These are phyloP conservation scores for Saxicola maurus DNA, from an alignment of 2,797 vertebrate species.

Conservation along the genomic window DNA sequence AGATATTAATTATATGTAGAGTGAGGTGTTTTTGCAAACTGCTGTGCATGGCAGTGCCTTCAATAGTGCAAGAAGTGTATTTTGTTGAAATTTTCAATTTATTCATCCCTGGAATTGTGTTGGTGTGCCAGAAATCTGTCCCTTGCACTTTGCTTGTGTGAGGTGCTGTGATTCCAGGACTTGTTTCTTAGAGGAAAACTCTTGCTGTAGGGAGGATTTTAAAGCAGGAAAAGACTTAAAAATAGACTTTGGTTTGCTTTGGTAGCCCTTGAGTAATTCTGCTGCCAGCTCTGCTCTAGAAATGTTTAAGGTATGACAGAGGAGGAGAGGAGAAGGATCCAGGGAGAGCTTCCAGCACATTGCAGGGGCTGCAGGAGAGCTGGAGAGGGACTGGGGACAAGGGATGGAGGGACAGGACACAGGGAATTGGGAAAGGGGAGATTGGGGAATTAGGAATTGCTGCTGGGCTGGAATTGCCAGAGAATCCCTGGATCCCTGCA, in stretches of 20 bases:
- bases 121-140: neutral
- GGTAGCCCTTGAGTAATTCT: neutral
- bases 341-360: neutral
- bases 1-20: neutral
- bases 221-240: neutral
- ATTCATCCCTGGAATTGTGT: neutral
- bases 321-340: rapidly evolving
- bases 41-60: neutral
- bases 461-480: too few species aligned
- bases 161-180: neutral
- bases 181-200: neutral
- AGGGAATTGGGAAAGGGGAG: too few species aligned
- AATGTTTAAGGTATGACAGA: neutral
- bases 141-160: neutral
- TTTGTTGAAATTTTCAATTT: neutral
- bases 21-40: neutral
- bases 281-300: neutral
- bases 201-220: neutral
- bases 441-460: too few species aligned
- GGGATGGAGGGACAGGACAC: neutral
- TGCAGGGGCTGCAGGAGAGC: neutral
- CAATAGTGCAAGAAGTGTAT: neutral
- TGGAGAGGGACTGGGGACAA: neutral
- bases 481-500: too few species aligned
- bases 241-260: neutral